Conservation (phyloP, 2,888 invertebrate genomes). For the Amphipoea oculea region DNA sequence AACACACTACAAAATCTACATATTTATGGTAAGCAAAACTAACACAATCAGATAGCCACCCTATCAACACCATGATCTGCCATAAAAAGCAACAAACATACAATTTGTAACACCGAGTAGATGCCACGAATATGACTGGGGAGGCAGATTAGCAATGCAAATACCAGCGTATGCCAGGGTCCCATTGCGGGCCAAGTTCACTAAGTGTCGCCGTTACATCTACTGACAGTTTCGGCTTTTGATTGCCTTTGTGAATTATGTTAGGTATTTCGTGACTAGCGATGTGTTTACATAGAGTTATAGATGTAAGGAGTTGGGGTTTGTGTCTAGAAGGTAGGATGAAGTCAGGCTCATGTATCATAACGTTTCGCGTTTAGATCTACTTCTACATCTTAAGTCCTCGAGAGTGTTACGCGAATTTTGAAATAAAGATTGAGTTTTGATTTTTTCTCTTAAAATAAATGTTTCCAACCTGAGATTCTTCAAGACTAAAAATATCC, state of each 20-base stretch:
- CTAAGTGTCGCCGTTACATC: conserved; percentile 67
- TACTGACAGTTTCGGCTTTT: conserved; percentile 65
- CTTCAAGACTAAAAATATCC: too few relatives aligned
- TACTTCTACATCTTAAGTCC: too few relatives aligned
- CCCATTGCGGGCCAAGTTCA: conserved; percentile 65
- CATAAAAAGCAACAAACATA: conserved; percentile 62
- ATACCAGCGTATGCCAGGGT: conserved; percentile 63
- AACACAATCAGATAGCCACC: conserved; percentile 21
- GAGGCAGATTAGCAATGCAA: conserved; percentile 72
- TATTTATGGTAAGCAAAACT: conserved; percentile 26
- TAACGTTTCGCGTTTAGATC: background rate
- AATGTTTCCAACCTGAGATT: background rate
- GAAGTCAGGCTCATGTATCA: background rate
- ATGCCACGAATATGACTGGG: conserved; percentile 65
- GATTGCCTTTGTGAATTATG: conserved; percentile 69
- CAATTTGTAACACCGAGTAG: conserved; percentile 57
- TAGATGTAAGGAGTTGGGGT: conserved; percentile 28
- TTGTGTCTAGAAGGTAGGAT: conserved; percentile 7
- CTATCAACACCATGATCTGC: conserved; percentile 56
- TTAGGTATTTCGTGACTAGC: conserved; percentile 58
- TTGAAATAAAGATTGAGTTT: background rate
- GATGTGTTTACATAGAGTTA: conserved; percentile 48
- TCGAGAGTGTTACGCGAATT: background rate
- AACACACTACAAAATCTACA: conserved; percentile 21
- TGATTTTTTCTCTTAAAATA: background rate